Percentiles rank a stretch among this genome's conserved stretches.
phyloP scores from a whole-genome alignment of 2,888 invertebrate genomes.

The Cephus rjabovi region DNA sequence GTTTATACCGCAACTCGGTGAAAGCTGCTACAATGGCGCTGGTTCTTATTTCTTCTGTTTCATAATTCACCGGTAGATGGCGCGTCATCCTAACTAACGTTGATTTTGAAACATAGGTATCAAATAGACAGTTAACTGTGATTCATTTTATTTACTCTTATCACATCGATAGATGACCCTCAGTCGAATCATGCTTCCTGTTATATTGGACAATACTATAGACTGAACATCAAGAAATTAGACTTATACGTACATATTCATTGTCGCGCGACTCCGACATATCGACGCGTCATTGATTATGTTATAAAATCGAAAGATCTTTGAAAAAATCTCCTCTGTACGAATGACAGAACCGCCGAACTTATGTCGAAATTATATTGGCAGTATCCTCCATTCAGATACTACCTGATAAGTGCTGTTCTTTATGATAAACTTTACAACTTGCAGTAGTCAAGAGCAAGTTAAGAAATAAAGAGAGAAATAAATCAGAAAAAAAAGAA shows the following conservation, averaged over 20 bases:
- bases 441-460: background rate
- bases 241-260: no score
- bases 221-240: background rate
- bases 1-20: background rate
- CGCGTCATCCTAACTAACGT: background rate
- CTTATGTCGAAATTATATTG: background rate
- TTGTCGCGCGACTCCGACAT: background rate
- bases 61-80: background rate
- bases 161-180: no score
- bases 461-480: no score
- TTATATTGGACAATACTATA: background rate
- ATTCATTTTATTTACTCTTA: no score
- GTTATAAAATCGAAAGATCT: background rate
- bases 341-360: background rate
- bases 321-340: background rate
- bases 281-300: background rate
- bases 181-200: no score
- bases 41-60: background rate
- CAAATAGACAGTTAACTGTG: no score
- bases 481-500: no score
- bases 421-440: background rate
- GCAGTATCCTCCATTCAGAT: background rate
- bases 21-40: background rate
- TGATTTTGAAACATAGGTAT: background rate
- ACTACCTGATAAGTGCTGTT: background rate